Base-by-base conservation (phyloP, 2,797 vertebrate species). In the Ctenopoma kingsleyae region DNA sequence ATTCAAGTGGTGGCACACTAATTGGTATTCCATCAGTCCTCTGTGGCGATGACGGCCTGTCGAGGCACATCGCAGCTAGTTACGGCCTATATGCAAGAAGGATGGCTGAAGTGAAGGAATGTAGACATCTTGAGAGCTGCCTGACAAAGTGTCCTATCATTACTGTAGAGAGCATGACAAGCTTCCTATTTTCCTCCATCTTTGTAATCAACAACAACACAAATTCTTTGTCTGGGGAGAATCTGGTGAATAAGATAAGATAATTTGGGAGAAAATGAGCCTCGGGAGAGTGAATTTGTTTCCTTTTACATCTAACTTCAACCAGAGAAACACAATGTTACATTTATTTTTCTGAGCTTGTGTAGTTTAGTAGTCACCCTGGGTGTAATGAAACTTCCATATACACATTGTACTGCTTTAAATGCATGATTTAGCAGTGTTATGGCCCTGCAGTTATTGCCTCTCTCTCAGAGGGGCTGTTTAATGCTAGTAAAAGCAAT, bases 21-120 rank as follows among this genome's bases (percentile, higher is more conserved):
- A 94, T 95, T 94, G 93, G 88, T 85, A 93, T 94, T 93, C 90
- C 91, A 89, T 92, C 92, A 93, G 89, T 82, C 89, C 88, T 84
- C 65, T 63, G 82, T 51, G 71, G 81, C 74, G 76, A 89, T 84
- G 91, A 89, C 67, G 78, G 85, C 83, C 82, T 86, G 83, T 92
- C 88, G 78, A 76, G 80, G 81, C 81, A 58, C 81, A 78, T 82
- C 72, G 66, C 72, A 64, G 75, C 69, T 58, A 72, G 80, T 85
- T 86, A 74, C 41, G 47, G 70, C 60, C 68, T 3, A 60, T 19
- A 20, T 5, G 11, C 30, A 35, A 32, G 65, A 74, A 68, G 60
- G 74, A 61, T 16, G 69, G 68, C 49, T 76, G 78, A 67, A 80
- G 67, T 78, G 79, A 80, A 81, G 85, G 81, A 79, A 72, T 71